Evolutionary conservation across 2,113 vertebrate genomes (phyloP).

Genomic region (Anhinga rufa): DNA sequence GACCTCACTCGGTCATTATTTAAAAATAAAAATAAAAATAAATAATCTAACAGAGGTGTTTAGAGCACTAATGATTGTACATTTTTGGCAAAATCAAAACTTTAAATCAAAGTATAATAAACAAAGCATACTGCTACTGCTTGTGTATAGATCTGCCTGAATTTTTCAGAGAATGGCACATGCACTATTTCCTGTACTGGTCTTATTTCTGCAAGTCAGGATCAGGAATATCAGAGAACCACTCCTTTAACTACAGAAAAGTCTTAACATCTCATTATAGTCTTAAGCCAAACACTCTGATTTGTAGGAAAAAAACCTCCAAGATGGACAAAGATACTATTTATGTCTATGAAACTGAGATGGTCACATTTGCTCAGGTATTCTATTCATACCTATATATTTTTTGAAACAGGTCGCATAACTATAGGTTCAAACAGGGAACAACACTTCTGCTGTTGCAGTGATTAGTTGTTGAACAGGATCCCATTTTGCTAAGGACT

Average conservation of each 20-base stretch:
- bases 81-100: not conserved
- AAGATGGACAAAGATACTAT: not conserved
- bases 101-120: not conserved
- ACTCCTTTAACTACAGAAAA: not conserved
- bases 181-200: not conserved
- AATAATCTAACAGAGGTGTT: not conserved
- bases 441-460: not conserved
- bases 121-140: not conserved
- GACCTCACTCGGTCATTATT: not conserved
- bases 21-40: not conserved
- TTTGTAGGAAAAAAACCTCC: not conserved
- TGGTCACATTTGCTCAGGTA: not conserved
- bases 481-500: not conserved
- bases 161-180: not conserved
- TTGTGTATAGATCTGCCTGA: not conserved
- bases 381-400: not conserved
- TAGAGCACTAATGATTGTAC: not conserved
- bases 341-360: not conserved
- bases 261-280: not conserved
- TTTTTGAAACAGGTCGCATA: not conserved
- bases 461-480: not conserved
- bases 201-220: not conserved
- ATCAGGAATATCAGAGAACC: not conserved
- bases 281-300: not conserved
- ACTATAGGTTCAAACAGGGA: not conserved